These are phyloP conservation scores for Drosophila dives DNA, from an alignment of 2,888 invertebrate genomes.

Conservation along the genomic window DNA sequence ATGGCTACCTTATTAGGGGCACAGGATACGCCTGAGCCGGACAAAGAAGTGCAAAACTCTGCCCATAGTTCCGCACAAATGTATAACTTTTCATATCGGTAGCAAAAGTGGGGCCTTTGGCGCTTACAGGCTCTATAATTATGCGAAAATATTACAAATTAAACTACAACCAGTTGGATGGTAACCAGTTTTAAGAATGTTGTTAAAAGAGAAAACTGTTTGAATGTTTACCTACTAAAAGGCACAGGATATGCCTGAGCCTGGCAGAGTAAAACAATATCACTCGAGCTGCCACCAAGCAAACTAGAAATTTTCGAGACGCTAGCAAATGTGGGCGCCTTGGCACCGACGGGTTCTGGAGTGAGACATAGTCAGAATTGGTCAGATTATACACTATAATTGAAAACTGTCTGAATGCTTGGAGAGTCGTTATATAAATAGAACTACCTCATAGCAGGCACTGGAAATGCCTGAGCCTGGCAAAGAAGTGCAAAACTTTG, in stretches of 20 bases:
- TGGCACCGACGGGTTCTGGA: conserved; percentile 87
- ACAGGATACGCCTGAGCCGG: conserved; percentile 90
- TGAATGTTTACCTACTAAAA: conserved; percentile 87
- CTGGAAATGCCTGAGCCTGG: conserved; percentile 90
- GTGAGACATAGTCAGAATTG: not conserved
- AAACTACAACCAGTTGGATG: conserved; percentile 43
- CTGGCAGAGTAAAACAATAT: conserved; percentile 89
- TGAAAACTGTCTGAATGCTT: conserved; percentile 39
- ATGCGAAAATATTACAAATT: not conserved
- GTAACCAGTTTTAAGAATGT: conserved; percentile 81
- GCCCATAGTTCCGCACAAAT: conserved; percentile 80
- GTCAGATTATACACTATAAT: not conserved
- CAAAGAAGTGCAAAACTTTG: conserved; percentile 88
- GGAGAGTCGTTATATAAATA: too few species aligned
- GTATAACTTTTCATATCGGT: conserved; percentile 81
- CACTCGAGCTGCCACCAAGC: conserved; percentile 86
- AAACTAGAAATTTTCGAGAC: conserved; percentile 88
- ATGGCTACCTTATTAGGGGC: conserved; percentile 88
- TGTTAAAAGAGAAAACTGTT: not conserved
- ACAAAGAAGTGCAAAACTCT: conserved; percentile 88
- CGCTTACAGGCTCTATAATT: conserved; percentile 86
- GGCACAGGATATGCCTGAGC: conserved; percentile 91
- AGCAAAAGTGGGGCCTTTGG: conserved; percentile 84
- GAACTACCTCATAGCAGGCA: conserved; percentile 89
- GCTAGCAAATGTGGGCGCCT: conserved; percentile 88